phyloP scores from a whole-genome alignment of 2,797 vertebrate species.

The Spinus olivaceus region DNA sequence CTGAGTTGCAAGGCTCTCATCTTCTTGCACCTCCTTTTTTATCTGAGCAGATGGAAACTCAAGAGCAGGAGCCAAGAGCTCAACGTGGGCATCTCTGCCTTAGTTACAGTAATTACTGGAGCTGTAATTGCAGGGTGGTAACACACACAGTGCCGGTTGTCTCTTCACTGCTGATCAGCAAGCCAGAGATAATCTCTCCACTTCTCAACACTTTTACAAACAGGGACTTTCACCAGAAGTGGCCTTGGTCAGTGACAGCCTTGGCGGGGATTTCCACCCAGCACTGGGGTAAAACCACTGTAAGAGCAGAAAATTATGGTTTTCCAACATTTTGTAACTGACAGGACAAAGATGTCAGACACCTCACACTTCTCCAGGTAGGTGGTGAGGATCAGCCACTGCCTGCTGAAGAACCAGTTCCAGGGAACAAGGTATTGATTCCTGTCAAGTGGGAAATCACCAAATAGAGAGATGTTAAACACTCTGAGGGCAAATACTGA shows the following conservation, averaged over 20 bases:
- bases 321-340: background rate
- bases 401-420: background rate
- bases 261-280: background rate
- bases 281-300: background rate
- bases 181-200: background rate
- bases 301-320: background rate
- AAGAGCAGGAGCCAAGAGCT: slow-evolving; percentile 61
- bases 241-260: background rate
- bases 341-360: background rate
- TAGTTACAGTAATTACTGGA: slow-evolving; percentile 42
- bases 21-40: slow-evolving; percentile 40
- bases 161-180: background rate
- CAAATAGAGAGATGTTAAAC: background rate
- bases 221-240: background rate
- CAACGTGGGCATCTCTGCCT: slow-evolving; percentile 42
- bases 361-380: background rate
- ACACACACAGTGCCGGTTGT: background rate
- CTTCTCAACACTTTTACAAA: background rate
- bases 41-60: slow-evolving; percentile 69
- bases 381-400: background rate
- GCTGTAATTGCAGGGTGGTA: slow-evolving; percentile 31
- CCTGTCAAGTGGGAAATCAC: background rate
- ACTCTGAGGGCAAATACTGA: background rate
- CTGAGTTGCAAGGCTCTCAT: background rate
- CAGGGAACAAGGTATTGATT: background rate